A percentile compares a stretch with the other conserved stretches of the same genome.
These are phyloP conservation scores for Arenaria interpres DNA, from an alignment of 2,113 vertebrate species.

Conservation along the genomic window DNA sequence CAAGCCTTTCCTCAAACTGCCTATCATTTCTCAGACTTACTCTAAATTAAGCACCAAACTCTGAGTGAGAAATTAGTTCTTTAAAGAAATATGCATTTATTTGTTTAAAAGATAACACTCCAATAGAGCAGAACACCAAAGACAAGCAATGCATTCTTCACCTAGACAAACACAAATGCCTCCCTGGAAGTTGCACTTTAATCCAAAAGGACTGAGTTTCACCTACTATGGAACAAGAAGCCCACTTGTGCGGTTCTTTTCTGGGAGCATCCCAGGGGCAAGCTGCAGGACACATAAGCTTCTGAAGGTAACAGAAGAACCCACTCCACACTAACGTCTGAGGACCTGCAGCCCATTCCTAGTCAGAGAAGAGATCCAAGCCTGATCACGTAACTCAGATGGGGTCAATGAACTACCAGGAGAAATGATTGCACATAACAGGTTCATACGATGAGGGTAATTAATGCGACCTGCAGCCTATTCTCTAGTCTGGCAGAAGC, in stretches of 20 bases:
- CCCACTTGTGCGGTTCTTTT: neutral
- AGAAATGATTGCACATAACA: neutral
- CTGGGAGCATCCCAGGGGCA: neutral
- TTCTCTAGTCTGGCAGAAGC: neutral
- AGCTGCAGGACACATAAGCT: neutral
- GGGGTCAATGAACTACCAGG: slow-evolving; percentile 6
- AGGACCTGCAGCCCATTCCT: neutral
- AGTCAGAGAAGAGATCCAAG: neutral
- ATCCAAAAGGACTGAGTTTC: neutral
- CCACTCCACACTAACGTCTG: neutral
- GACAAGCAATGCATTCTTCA: neutral
- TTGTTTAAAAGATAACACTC: neutral
- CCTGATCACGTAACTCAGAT: neutral
- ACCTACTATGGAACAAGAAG: neutral
- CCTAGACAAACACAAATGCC: neutral
- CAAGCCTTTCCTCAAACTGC: neutral
- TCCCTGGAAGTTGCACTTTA: neutral
- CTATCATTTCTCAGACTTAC: neutral
- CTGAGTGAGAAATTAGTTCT: neutral
- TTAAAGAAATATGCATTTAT: neutral
- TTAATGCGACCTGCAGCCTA: neutral
- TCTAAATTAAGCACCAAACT: neutral
- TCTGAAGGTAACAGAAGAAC: neutral
- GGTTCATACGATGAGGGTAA: neutral
- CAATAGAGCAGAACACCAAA: neutral